Evolutionary conservation across 1,140 invertebrate genomes (phyloP).

Genomic region (Calephelis virginiensis): DNA sequence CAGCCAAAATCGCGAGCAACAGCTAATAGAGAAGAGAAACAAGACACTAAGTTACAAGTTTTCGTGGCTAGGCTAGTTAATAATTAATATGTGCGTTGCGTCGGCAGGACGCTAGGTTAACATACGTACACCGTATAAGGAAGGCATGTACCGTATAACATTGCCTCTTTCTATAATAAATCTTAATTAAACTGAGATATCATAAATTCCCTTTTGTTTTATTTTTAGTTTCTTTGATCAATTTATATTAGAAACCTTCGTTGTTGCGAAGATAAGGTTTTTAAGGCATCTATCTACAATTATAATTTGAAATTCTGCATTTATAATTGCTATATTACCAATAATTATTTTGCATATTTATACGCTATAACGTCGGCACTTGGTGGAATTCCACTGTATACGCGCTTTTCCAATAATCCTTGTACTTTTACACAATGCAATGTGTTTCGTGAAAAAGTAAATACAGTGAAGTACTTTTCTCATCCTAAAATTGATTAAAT

Average conservation of each 20-base stretch:
- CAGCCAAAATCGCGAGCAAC: background rate
- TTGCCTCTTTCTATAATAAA: constrained; percentile 7
- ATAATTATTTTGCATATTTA: too few relatives aligned
- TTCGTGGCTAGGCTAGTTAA: background rate
- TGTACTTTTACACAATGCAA: too few relatives aligned
- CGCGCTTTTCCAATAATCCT: too few relatives aligned
- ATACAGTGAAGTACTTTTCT: too few relatives aligned
- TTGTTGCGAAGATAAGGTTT: too few relatives aligned
- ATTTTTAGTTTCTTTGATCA: constrained; percentile 8
- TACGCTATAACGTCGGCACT: too few relatives aligned
- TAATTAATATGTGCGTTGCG: constrained; percentile 10
- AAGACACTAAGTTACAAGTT: background rate
- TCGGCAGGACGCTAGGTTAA: background rate
- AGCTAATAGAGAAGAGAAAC: background rate
- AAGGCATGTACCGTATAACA: background rate
- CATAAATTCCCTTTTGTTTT: background rate
- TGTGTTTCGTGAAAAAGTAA: too few relatives aligned
- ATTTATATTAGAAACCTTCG: background rate
- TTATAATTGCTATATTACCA: too few relatives aligned
- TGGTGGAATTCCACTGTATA: too few relatives aligned
- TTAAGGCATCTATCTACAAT: too few relatives aligned
- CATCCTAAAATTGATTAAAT: too few relatives aligned
- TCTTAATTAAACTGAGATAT: constrained; percentile 10
- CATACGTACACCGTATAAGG: constrained; percentile 1
- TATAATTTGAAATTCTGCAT: too few relatives aligned